These are phyloP conservation scores for Micrasema minimum DNA, from an alignment of 1,140 invertebrate genomes.

Conservation along the genomic window DNA sequence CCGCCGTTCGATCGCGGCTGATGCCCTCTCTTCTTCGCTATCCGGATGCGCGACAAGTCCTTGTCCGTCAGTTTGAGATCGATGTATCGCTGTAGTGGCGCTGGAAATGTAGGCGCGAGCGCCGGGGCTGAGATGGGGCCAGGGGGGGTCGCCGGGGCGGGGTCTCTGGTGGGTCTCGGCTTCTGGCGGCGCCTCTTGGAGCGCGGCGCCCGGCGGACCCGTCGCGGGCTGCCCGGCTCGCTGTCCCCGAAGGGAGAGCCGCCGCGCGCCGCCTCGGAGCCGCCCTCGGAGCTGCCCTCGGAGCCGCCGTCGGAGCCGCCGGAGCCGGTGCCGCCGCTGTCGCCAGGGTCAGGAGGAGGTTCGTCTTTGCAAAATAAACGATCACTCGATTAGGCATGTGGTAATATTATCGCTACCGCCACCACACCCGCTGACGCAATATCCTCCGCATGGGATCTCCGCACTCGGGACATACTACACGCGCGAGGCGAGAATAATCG, in stretches of 20 bases:
- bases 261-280: slow-evolving; percentile 58
- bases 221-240: slow-evolving; percentile 60
- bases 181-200: slow-evolving; percentile 57
- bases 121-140: slow-evolving; percentile 56
- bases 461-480: slow-evolving; percentile 8
- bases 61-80: slow-evolving; percentile 55
- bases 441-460: not conserved
- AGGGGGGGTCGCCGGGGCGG: slow-evolving; percentile 45
- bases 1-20: slow-evolving; percentile 63
- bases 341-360: slow-evolving; percentile 52
- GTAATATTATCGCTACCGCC: slow-evolving; percentile 41
- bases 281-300: slow-evolving; percentile 63
- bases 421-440: slow-evolving; percentile 34
- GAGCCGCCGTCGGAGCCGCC: slow-evolving; percentile 62
- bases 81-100: slow-evolving; percentile 57
- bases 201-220: slow-evolving; percentile 55
- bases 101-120: slow-evolving; percentile 57
- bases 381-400: slow-evolving; percentile 45
- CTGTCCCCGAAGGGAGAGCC: slow-evolving; percentile 59
- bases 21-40: slow-evolving; percentile 56
- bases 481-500: not conserved
- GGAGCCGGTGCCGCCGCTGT: slow-evolving; percentile 63
- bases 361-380: slow-evolving; percentile 52
- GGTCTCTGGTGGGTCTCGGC: slow-evolving; percentile 34
- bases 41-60: slow-evolving; percentile 60